phyloP scores from a whole-genome alignment of 1,140 invertebrate genomes.

The Mya arenaria region DNA sequence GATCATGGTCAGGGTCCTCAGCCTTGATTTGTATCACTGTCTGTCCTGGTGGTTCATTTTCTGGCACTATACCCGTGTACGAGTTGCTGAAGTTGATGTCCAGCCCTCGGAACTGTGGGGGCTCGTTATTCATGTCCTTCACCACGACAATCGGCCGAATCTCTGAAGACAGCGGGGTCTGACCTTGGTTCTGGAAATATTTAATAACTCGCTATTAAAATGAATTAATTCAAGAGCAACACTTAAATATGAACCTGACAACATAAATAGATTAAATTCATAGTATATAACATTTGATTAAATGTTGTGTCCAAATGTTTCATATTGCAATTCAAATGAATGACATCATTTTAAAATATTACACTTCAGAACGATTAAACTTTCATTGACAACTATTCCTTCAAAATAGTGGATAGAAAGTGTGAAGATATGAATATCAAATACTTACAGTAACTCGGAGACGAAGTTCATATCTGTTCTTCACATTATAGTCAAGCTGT shows the following conservation, averaged over 20 bases:
- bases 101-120: constrained; percentile 69
- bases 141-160: constrained; percentile 68
- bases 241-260: too few species aligned
- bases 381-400: too few species aligned
- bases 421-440: too few species aligned
- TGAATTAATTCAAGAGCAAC: too few species aligned
- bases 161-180: constrained; percentile 65
- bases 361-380: too few species aligned
- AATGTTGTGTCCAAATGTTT: too few species aligned
- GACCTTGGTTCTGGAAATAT: constrained; percentile 70
- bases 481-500: constrained; percentile 64
- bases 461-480: constrained; percentile 66
- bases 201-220: too few species aligned
- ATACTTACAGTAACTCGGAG: constrained; percentile 68
- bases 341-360: too few species aligned
- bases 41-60: constrained; percentile 63
- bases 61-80: constrained; percentile 71
- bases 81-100: constrained; percentile 63
- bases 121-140: constrained; percentile 71
- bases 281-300: too few species aligned
- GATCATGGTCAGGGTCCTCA: constrained; percentile 67
- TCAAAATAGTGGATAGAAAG: too few species aligned
- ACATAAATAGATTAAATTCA: too few species aligned
- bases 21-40: constrained; percentile 72
- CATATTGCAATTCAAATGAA: too few species aligned